phyloP scores from a whole-genome alignment of 2,797 vertebrate species.

The Halcyon smyrnensis region DNA sequence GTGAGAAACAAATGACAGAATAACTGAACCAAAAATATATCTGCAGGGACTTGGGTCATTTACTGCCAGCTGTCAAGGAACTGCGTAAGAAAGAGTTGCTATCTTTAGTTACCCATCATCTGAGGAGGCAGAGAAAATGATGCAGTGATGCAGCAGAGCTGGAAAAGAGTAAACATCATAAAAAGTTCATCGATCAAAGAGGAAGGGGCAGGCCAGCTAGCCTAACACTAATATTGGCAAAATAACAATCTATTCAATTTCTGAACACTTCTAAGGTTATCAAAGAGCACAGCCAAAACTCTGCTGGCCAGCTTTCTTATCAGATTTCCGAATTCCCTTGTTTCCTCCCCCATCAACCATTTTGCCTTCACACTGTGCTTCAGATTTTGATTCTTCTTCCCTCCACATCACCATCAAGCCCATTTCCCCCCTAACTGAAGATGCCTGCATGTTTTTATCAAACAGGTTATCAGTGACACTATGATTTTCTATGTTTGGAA shows the following conservation, averaged over 20 bases:
- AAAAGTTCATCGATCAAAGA: neutral
- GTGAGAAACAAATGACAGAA: neutral
- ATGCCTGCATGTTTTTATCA: neutral
- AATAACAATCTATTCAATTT: neutral
- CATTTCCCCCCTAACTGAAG: neutral
- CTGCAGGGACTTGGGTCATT: slow-evolving; percentile 2
- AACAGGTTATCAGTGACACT: neutral
- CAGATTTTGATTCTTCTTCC: neutral
- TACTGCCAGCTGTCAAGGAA: slow-evolving; percentile 16
- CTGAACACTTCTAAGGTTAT: neutral
- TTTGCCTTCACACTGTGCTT: neutral
- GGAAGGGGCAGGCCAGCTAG: neutral
- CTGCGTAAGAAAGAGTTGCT: neutral
- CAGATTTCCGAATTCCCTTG: neutral
- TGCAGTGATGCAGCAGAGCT: neutral
- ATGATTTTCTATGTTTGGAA: slow-evolving; percentile 2
- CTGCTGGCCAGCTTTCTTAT: neutral
- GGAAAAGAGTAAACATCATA: neutral
- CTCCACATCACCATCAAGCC: neutral
- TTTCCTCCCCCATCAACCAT: neutral
- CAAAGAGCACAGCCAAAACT: neutral
- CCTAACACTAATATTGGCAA: neutral
- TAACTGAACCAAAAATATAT: slow-evolving; percentile 29
- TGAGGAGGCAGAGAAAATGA: slow-evolving; percentile 29
- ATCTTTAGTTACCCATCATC: slow-evolving; percentile 5